Evolutionary conservation across 2,888 invertebrate species (phyloP).

Genomic region (Frankliniella fusca): DNA sequence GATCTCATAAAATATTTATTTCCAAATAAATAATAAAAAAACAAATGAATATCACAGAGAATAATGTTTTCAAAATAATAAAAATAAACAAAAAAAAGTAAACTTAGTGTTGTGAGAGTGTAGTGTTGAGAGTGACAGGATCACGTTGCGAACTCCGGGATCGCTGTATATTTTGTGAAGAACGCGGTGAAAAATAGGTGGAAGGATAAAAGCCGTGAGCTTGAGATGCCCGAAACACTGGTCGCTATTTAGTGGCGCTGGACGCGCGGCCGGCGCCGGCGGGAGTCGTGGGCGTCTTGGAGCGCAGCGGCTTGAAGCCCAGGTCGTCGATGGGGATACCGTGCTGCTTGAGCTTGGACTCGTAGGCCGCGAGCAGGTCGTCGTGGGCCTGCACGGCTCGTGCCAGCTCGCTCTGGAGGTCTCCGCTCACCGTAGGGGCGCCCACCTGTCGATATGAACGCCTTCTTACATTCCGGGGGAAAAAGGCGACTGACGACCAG

Average conservation of each 20-base stretch:
- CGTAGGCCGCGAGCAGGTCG: conserved; percentile 14
- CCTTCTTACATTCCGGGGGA: not conserved
- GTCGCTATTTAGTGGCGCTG: not conserved
- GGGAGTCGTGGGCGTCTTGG: not conserved
- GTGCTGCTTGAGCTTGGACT: conserved; percentile 11
- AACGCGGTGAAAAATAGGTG: not conserved
- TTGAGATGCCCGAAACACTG: not conserved
- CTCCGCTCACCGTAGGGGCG: not conserved
- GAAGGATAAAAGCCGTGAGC: not conserved
- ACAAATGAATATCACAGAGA: not conserved
- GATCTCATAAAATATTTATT: not conserved
- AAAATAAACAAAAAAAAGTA: not conserved
- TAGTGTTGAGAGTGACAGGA: not conserved
- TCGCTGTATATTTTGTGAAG: not conserved
- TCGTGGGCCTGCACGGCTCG: conserved; percentile 20
- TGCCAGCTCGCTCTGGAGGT: conserved; percentile 9
- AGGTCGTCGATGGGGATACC: not conserved
- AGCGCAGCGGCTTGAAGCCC: conserved; percentile 18
- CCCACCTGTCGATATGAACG: not conserved
- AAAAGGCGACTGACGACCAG: not conserved
- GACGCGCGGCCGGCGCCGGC: not conserved
- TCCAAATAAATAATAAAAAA: not conserved
- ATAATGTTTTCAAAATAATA: not conserved
- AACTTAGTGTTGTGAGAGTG: not conserved
- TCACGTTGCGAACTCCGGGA: not conserved